phyloP scores from a whole-genome alignment of 1,140 invertebrate genomes.

The Portunus trituberculatus region DNA sequence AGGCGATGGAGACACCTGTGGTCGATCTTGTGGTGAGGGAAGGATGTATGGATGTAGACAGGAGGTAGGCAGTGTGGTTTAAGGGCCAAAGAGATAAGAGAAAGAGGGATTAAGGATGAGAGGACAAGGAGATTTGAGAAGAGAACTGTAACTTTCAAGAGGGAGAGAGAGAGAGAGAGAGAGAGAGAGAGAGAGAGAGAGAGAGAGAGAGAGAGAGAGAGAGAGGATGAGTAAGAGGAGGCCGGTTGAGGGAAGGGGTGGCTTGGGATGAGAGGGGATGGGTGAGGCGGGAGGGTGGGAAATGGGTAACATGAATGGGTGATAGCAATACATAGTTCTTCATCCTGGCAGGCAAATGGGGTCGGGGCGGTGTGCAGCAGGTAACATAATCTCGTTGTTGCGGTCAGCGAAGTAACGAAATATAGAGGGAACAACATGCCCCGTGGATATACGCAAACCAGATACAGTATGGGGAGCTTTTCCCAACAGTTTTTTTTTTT shows the following conservation, averaged over 20 bases:
- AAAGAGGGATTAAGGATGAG: neutral
- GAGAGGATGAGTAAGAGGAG: neutral
- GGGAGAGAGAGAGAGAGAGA: neutral
- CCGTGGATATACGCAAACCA: neutral
- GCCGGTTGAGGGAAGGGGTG: neutral
- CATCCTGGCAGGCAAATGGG: slow-evolving; percentile 8
- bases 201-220: neutral
- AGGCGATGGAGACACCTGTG: neutral
- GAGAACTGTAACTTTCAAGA: neutral
- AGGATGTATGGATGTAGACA: neutral
- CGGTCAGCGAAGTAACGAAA: neutral
- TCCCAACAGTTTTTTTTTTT: neutral
- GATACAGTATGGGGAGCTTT: neutral
- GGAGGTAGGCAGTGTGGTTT: neutral
- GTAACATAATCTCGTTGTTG: slow-evolving; percentile 23
- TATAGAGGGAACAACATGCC: neutral
- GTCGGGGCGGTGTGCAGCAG: neutral
- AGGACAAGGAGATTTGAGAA: neutral
- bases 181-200: neutral
- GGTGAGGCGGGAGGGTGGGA: neutral
- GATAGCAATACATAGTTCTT: neutral
- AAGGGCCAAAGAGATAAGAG: neutral
- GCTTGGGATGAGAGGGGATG: neutral
- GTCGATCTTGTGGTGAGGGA: neutral
- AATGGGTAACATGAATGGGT: slow-evolving; percentile 20